These are phyloP conservation scores for Chironomus tepperi DNA, from an alignment of 1,140 invertebrate species.

Conservation along the genomic window DNA sequence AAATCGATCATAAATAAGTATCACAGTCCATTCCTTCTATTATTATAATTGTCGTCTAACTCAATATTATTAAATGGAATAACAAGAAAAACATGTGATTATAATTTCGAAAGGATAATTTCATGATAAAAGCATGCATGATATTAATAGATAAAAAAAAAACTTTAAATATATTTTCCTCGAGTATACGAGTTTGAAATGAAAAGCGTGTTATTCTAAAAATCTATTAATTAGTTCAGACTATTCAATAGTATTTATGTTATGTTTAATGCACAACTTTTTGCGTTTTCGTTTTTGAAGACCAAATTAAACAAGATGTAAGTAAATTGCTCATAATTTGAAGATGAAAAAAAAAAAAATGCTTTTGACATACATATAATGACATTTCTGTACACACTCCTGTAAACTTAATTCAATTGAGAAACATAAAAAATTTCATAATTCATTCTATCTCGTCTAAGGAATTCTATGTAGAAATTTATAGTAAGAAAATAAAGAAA, in stretches of 20 bases:
- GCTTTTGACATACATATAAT: neutral
- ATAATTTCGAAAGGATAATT: neutral
- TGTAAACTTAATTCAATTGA: neutral
- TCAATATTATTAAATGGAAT: neutral
- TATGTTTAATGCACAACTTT: neutral
- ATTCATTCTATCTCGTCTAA: too few species aligned
- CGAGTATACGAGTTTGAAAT: constrained; percentile 18
- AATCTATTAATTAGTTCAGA: constrained; percentile 15
- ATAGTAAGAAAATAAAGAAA: neutral
- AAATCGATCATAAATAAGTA: too few species aligned
- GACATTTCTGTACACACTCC: neutral
- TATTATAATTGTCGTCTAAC: neutral
- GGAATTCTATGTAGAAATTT: neutral
- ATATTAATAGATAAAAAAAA: neutral
- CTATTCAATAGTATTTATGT: neutral
- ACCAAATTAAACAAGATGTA: neutral
- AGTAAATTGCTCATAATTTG: neutral
- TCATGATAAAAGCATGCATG: too few species aligned
- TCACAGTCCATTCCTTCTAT: neutral
- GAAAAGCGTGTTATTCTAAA: constrained; percentile 23
- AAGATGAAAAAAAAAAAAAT: neutral
- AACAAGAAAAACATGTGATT: neutral
- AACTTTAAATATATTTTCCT: neutral
- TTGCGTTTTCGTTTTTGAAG: neutral
- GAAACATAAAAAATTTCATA: too few species aligned